A percentile compares a stretch with the other conserved stretches of the same genome.
These are phyloP conservation scores for Corbicula japonica DNA, from an alignment of 2,888 invertebrate species.

Conservation along the genomic window DNA sequence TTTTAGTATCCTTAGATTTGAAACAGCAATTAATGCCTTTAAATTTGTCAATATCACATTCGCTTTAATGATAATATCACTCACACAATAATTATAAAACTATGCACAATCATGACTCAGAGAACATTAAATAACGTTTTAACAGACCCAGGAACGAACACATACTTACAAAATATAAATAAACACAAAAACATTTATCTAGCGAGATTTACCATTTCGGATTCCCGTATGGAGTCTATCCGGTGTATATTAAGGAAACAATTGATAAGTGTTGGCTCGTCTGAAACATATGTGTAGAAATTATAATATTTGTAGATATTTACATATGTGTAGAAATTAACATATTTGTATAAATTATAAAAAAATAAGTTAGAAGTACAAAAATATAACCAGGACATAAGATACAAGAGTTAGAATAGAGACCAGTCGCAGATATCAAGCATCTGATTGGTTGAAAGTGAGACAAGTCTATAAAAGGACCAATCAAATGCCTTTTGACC, in stretches of 20 bases:
- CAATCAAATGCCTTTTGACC: too few species aligned
- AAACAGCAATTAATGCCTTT: background rate
- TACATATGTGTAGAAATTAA: background rate
- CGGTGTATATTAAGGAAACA: slow-evolving; percentile 78
- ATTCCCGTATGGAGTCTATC: slow-evolving; percentile 82
- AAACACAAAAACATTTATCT: background rate
- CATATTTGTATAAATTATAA: background rate
- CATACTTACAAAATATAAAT: background rate
- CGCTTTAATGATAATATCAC: background rate
- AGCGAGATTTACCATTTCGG: slow-evolving; percentile 78
- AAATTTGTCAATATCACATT: background rate
- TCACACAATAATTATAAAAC: background rate
- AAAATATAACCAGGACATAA: background rate
- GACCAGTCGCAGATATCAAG: background rate
- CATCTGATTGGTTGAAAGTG: too few species aligned
- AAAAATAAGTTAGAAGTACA: background rate
- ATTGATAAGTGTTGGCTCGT: slow-evolving; percentile 73
- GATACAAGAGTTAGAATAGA: background rate
- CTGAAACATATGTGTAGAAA: slow-evolving; percentile 59
- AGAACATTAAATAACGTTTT: background rate
- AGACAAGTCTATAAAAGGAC: too few species aligned
- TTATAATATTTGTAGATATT: background rate
- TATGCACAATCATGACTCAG: background rate
- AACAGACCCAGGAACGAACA: background rate
- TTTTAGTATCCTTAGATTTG: too few species aligned